These are phyloP conservation scores for Burhinus bistriatus DNA, from an alignment of 2,113 vertebrate species.

Conservation along the genomic window DNA sequence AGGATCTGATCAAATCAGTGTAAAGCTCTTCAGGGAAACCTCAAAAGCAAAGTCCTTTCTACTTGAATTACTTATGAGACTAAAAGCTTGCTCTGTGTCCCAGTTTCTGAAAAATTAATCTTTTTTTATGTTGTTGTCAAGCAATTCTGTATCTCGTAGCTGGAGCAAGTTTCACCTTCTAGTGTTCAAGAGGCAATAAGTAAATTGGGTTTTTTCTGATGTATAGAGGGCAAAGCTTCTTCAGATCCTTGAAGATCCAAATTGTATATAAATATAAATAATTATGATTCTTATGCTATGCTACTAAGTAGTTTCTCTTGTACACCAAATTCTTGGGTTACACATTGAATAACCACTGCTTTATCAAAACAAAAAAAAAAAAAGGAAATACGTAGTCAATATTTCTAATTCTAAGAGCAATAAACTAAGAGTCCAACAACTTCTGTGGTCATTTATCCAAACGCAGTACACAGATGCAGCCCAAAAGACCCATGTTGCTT, in stretches of 20 bases:
- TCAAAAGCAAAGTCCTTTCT: slow-evolving; percentile 4
- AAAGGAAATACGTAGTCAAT: background rate
- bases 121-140: background rate
- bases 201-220: background rate
- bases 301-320: background rate
- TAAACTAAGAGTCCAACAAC: background rate
- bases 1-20: background rate
- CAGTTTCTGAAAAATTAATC: slow-evolving; percentile 1
- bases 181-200: background rate
- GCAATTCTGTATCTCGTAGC: rapidly evolving
- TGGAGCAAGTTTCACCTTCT: background rate
- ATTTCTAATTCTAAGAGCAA: background rate
- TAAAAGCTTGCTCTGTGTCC: slow-evolving; percentile 2
- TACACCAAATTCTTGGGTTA: background rate
- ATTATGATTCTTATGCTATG: background rate
- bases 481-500: slow-evolving; percentile 27
- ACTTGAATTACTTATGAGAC: slow-evolving; percentile 21
- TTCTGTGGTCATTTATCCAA: background rate
- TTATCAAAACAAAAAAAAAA: background rate
- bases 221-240: background rate
- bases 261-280: background rate
- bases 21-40: slow-evolving; percentile 17
- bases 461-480: background rate
- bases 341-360: background rate
- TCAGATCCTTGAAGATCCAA: background rate